phyloP scores from a whole-genome alignment of 2,797 vertebrate species.

The Pseudochromis fuscus region DNA sequence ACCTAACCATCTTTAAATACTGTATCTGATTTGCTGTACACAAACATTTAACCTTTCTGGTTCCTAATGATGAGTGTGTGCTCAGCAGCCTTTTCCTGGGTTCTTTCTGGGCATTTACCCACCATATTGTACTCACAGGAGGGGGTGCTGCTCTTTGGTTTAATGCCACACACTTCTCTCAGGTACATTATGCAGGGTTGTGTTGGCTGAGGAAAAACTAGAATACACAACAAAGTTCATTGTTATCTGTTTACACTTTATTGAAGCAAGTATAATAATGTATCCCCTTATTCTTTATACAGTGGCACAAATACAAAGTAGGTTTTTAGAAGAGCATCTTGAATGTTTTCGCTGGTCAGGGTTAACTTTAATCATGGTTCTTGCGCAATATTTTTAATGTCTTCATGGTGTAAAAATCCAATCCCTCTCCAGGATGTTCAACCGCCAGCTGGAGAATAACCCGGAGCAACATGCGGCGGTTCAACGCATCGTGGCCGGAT shows the following conservation, averaged over 20 bases:
- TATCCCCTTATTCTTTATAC: too few species aligned
- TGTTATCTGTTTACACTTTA: too few species aligned
- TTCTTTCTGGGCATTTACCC: neutral
- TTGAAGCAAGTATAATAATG: too few species aligned
- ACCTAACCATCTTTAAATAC: neutral
- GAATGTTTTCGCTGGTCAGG: too few species aligned
- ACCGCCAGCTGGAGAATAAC: conserved; percentile 87
- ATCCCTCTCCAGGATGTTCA: conserved; percentile 84
- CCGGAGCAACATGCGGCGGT: conserved; percentile 89
- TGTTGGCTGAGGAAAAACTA: neutral
- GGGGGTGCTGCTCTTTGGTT: conserved; percentile 6
- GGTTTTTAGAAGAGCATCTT: too few species aligned
- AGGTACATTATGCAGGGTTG: conserved; percentile 6
- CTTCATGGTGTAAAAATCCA: neutral
- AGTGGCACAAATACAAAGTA: too few species aligned
- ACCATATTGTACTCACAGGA: neutral
- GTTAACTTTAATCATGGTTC: neutral
- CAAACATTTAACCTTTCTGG: neutral
- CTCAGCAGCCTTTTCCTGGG: neutral
- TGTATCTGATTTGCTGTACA: neutral
- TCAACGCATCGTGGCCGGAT: conserved; percentile 87
- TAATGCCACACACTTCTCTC: conserved; percentile 1
- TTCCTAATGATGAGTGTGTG: neutral
- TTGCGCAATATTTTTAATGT: neutral
- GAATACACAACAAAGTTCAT: neutral